Evolutionary conservation across 2,113 vertebrate species (phyloP).

Genomic region (Labeo rohita): DNA sequence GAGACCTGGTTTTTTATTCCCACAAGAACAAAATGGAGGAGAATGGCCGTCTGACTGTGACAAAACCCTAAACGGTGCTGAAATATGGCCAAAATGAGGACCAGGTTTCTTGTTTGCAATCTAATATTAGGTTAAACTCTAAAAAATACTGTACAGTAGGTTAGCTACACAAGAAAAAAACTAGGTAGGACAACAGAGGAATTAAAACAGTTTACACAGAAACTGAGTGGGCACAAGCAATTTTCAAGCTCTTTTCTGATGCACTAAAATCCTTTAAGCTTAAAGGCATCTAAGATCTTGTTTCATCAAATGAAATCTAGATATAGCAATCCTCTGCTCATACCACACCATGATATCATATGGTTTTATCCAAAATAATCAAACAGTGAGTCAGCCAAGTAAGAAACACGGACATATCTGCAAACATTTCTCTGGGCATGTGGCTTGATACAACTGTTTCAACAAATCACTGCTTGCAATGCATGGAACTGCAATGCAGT

Average conservation of each 20-base stretch:
- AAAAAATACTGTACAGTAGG: background rate
- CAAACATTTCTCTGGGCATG: background rate
- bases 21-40: slow-evolving; percentile 35
- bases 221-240: background rate
- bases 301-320: background rate
- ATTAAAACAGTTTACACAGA: background rate
- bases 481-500: background rate
- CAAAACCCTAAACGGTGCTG: slow-evolving; percentile 14
- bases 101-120: slow-evolving; percentile 14
- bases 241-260: slow-evolving; percentile 9
- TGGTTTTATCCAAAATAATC: slow-evolving; percentile 3
- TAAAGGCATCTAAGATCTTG: background rate
- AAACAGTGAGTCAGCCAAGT: background rate
- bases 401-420: background rate
- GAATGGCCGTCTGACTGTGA: slow-evolving; percentile 24
- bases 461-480: slow-evolving; percentile 2
- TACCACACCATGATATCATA: background rate
- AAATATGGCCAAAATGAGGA: slow-evolving; percentile 40
- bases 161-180: background rate
- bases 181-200: background rate
- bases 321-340: background rate
- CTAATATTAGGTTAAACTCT: slow-evolving; percentile 19
- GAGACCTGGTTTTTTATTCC: slow-evolving; percentile 42
- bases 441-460: slow-evolving; percentile 10
- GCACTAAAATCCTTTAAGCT: background rate